Base-by-base conservation (phyloP, 2,113 vertebrate genomes). In the Podiceps cristatus region DNA sequence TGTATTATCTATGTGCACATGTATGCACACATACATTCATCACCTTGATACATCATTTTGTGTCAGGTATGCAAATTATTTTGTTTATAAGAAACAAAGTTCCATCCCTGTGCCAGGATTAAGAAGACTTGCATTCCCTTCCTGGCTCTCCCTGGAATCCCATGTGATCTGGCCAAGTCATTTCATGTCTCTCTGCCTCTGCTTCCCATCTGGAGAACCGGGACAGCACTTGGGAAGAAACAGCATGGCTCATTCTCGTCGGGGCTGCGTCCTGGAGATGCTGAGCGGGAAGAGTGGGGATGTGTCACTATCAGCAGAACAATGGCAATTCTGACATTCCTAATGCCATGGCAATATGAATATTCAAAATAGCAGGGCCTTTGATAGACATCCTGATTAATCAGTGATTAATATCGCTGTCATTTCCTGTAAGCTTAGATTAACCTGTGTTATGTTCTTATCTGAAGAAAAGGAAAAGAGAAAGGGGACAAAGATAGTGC, bases 61-160 rank as follows among this genome's bases (percentile, higher is more conserved):
- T 93, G 84, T 94, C 71, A 96, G 91, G 91, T 96, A 96, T 94
- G 91, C 0, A 84, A 96, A 94, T 88, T 95, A 97, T 94, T 97
- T 97, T 97, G 95, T 97, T 97, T 96, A 90, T 90, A 66, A 95
- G 91, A 90, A 95, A 93, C 84, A 79, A 87, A 91, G 74, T 87
- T 93, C 74, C 62, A 62, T 88, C 81, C 62, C 90, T 47, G 77
- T 73, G 84, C 89, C 91, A 95, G 81, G 84, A 86, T 85, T 94
- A 90, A 80, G 84, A 59, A 94, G 93, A 90, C 31, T 22, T 93
- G 66, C 2, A 2, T 93, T 93, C 72, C 73, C 92, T 95, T 92
- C 87, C 94, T 90, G 80, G 69, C 81, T 90, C 87, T 96, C 73
- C n/a, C 37, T 69, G 84, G 74, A 62, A 78, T 96, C 71, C 84